A percentile compares a stretch with the other conserved stretches of the same genome.
These are phyloP conservation scores for Cydia fagiglandana DNA, from an alignment of 1,140 invertebrate genomes.

Conservation along the genomic window DNA sequence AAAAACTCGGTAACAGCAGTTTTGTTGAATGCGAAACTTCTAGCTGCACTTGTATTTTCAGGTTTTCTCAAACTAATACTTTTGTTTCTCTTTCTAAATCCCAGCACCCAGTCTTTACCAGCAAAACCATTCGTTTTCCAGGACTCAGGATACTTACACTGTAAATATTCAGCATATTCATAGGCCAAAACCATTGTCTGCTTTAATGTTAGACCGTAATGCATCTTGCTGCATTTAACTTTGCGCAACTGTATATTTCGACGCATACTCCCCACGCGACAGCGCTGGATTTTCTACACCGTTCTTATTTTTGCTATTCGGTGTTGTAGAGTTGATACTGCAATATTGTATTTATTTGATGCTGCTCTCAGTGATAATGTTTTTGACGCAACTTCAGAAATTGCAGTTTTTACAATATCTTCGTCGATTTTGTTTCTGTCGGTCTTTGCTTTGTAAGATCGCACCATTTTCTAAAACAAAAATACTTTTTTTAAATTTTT, in stretches of 20 bases:
- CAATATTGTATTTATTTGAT: constrained; percentile 44
- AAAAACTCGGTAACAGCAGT: not conserved
- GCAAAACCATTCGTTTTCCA: constrained; percentile 37
- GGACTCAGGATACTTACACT: constrained; percentile 34
- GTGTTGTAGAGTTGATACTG: constrained; percentile 41
- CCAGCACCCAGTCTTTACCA: constrained; percentile 41
- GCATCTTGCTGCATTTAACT: constrained; percentile 51
- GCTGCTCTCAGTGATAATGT: constrained; percentile 43
- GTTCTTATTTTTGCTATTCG: constrained; percentile 44
- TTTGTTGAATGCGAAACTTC: constrained; percentile 61
- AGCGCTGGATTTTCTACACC: constrained; percentile 33
- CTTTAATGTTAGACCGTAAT: constrained; percentile 52
- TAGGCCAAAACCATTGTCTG: constrained; percentile 52
- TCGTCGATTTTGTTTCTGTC: constrained; percentile 31
- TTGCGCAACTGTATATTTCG: constrained; percentile 35
- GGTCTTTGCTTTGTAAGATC: not conserved
- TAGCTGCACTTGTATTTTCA: constrained; percentile 59
- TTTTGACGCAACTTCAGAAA: constrained; percentile 41
- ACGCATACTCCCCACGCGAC: constrained; percentile 33
- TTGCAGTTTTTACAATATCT: constrained; percentile 38
- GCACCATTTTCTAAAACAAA: constrained; percentile 9
- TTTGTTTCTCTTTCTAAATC: constrained; percentile 42
- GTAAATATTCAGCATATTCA: constrained; percentile 47
- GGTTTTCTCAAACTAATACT: constrained; percentile 58
- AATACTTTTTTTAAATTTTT: not conserved